A percentile compares a stretch with the other conserved stretches of the same genome.
Evolutionary conservation across 1,140 invertebrate species (phyloP).

Genomic region (Rhizoglyphus robini): DNA sequence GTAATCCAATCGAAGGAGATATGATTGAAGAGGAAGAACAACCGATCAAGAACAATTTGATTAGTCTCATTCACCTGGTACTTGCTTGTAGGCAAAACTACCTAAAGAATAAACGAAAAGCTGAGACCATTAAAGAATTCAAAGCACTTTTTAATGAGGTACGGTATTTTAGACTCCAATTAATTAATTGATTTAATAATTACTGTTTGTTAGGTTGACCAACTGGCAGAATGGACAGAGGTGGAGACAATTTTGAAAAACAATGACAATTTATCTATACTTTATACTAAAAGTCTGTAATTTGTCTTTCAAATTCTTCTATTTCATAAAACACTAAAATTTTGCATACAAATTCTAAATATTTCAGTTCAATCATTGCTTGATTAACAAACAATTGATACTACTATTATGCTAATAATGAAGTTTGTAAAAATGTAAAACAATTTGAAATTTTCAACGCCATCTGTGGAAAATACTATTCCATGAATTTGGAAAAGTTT

Average conservation of each 20-base stretch:
- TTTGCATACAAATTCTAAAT: too few relatives aligned
- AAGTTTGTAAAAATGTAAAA: too few relatives aligned
- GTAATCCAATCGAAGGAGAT: background rate
- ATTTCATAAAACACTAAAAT: too few relatives aligned
- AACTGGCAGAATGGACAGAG: background rate
- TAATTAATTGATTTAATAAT: background rate
- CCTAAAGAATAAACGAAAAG: background rate
- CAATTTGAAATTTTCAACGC: too few relatives aligned
- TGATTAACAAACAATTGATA: too few relatives aligned
- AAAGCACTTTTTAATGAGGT: conserved; percentile 1
- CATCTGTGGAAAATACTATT: too few relatives aligned
- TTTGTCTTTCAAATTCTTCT: too few relatives aligned
- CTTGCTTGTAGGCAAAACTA: background rate
- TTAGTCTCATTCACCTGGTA: conserved; percentile 1
- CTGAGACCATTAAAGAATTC: background rate
- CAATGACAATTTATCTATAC: background rate
- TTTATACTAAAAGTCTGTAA: conserved; percentile 5
- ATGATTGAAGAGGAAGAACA: background rate
- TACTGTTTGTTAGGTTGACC: background rate
- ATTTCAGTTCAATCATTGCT: too few relatives aligned
- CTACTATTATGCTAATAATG: too few relatives aligned
- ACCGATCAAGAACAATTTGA: background rate
- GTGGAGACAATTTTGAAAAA: background rate
- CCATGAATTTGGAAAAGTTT: too few relatives aligned
- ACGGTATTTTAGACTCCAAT: background rate